phyloP scores from a whole-genome alignment of 2,888 invertebrate genomes.

The Ectemnius continuus region DNA sequence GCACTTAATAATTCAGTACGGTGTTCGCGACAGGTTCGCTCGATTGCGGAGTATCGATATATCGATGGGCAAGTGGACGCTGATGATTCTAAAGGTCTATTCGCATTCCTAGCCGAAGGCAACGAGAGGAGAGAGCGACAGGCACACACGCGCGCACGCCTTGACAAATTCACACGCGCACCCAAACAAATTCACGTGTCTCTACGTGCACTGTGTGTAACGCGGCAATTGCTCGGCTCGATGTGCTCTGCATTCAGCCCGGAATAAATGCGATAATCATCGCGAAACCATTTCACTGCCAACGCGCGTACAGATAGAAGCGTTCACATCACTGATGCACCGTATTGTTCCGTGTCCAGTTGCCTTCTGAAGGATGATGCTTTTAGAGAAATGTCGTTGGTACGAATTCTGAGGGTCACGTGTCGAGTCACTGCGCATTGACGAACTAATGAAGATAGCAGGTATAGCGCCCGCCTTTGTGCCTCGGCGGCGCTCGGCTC shows the following conservation, averaged over 20 bases:
- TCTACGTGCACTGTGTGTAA: no score
- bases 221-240: no score
- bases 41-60: slow-evolving; percentile 31
- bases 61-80: background rate
- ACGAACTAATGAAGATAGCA: no score
- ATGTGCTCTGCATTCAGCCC: background rate
- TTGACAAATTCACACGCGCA: no score
- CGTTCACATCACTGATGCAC: background rate
- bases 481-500: background rate
- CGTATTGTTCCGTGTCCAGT: background rate
- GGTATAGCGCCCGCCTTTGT: no score
- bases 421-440: no score
- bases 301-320: background rate
- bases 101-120: background rate
- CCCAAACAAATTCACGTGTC: background rate
- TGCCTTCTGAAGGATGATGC: no score
- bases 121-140: background rate
- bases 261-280: slow-evolving; percentile 28
- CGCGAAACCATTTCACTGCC: background rate
- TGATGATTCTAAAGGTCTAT: background rate
- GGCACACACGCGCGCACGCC: no score
- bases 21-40: slow-evolving; percentile 17
- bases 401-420: no score
- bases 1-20: slow-evolving; percentile 31
- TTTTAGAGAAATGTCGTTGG: no score